phyloP scores from a whole-genome alignment of 2,113 vertebrate species.

The Nanorana parkeri region DNA sequence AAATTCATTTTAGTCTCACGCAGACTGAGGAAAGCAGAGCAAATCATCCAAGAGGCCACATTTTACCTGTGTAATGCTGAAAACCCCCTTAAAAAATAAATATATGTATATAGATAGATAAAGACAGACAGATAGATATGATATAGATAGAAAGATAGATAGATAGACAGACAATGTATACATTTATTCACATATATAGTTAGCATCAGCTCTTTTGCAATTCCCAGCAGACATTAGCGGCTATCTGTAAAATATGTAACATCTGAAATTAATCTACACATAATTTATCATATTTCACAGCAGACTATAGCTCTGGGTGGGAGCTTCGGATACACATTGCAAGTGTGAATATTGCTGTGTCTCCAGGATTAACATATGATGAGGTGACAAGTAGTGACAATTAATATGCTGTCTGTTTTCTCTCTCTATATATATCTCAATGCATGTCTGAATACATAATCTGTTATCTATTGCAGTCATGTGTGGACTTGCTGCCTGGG shows the following conservation, averaged over 20 bases:
- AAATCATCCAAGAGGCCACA: too few species aligned
- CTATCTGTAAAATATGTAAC: not conserved
- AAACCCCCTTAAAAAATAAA: too few species aligned
- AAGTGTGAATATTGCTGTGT: not conserved
- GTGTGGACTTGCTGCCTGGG: too few species aligned
- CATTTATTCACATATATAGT: too few species aligned
- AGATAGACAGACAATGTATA: too few species aligned
- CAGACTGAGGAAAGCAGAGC: too few species aligned
- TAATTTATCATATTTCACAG: slow-evolving; percentile 10
- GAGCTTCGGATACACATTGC: too few species aligned
- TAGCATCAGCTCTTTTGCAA: not conserved
- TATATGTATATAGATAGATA: too few species aligned
- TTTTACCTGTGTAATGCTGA: too few species aligned
- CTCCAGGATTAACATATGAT: not conserved
- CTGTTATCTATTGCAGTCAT: not conserved
- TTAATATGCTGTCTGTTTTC: slow-evolving; percentile 4
- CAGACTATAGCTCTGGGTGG: not conserved
- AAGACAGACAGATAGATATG: too few species aligned
- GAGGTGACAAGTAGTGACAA: not conserved
- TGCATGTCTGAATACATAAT: not conserved
- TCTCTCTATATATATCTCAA: not conserved
- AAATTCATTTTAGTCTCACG: too few species aligned
- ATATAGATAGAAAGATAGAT: too few species aligned
- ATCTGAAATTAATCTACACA: not conserved
- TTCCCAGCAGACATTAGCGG: not conserved